These are phyloP conservation scores for Erebia aethiops DNA, from an alignment of 2,888 invertebrate species.

Conservation along the genomic window DNA sequence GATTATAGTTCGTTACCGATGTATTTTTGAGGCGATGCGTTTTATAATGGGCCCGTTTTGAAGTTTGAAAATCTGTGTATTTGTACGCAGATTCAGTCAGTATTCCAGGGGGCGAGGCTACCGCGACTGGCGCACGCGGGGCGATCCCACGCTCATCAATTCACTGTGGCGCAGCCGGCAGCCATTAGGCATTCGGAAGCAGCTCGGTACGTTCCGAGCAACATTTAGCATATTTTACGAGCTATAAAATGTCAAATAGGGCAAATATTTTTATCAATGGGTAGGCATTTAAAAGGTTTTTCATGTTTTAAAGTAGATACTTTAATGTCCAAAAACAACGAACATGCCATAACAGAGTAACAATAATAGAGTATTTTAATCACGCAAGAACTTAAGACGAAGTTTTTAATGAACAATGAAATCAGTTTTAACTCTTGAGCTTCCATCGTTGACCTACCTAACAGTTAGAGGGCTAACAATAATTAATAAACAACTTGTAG, in stretches of 20 bases:
- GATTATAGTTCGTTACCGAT: conserved; percentile 52
- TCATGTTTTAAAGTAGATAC: background rate
- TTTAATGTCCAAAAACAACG: no score
- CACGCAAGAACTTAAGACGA: no score
- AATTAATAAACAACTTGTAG: no score
- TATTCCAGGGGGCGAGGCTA: conserved; percentile 85
- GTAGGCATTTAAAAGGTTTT: background rate
- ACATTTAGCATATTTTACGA: conserved; percentile 6
- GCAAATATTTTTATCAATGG: background rate
- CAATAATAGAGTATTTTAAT: no score
- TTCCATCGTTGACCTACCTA: no score
- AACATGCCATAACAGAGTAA: no score
- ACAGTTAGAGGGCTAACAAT: no score
- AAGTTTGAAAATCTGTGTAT: conserved; percentile 41
- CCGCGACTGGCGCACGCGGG: conserved; percentile 87
- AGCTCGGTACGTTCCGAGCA: conserved; percentile 75
- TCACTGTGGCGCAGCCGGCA: conserved; percentile 89
- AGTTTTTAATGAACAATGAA: no score
- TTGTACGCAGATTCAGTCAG: conserved; percentile 81
- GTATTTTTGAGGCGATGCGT: conserved; percentile 31
- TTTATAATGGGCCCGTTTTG: conserved; percentile 16
- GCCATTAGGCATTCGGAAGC: conserved; percentile 87
- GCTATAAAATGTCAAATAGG: conserved; percentile 3
- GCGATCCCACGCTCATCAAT: conserved; percentile 88
- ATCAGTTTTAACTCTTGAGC: no score